These are phyloP conservation scores for Limnephilus marmoratus DNA, from an alignment of 2,888 invertebrate species.

Conservation along the genomic window DNA sequence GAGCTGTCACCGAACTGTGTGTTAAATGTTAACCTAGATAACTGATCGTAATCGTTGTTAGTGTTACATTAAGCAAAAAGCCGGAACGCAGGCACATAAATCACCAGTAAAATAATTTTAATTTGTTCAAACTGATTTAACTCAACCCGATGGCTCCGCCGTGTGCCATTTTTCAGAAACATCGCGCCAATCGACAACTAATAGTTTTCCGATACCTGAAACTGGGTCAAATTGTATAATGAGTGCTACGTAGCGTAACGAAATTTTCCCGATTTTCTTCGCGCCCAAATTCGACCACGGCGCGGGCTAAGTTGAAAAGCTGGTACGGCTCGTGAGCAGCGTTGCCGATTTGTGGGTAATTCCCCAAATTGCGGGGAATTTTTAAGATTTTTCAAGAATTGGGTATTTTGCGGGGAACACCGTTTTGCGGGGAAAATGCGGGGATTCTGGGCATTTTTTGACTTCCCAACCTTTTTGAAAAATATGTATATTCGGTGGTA, in stretches of 20 bases:
- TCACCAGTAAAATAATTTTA: background rate
- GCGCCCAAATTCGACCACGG: background rate
- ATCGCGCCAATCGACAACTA: slow-evolving; percentile 7
- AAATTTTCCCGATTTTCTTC: slow-evolving; percentile 24
- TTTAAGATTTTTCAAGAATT: too few relatives aligned
- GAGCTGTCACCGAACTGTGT: background rate
- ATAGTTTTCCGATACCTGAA: background rate
- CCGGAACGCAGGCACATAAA: background rate
- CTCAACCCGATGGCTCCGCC: background rate
- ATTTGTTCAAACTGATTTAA: background rate
- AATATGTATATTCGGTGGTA: too few relatives aligned
- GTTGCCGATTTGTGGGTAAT: too few relatives aligned
- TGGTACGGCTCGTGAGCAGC: background rate
- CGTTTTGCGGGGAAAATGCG: too few relatives aligned
- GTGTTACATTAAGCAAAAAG: background rate
- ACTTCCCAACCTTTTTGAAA: too few relatives aligned
- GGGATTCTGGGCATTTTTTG: too few relatives aligned
- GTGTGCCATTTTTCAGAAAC: background rate
- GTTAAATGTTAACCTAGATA: background rate
- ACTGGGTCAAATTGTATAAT: slow-evolving; percentile 10
- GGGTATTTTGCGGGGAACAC: too few relatives aligned
- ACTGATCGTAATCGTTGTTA: background rate
- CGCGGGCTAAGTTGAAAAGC: background rate
- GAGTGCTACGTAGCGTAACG: background rate
- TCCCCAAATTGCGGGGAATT: too few relatives aligned